These are phyloP conservation scores for Macquaria ambigua DNA, from an alignment of 2,113 vertebrate species.

Conservation along the genomic window DNA sequence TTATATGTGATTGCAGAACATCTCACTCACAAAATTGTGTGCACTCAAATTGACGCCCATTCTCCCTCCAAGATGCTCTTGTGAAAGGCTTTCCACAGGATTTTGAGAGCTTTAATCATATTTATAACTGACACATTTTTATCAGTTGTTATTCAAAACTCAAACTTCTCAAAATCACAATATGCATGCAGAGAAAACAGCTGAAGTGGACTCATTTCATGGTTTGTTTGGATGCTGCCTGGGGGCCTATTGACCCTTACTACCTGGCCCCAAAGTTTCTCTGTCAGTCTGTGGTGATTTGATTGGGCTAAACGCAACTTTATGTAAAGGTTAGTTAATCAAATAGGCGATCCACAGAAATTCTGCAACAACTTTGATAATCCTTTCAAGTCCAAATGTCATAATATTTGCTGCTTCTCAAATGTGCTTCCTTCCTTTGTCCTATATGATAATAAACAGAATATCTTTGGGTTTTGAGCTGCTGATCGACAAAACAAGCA, in stretches of 20 bases:
- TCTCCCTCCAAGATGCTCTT: not conserved
- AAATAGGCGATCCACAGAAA: not conserved
- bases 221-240: no score
- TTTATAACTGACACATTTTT: not conserved
- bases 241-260: not conserved
- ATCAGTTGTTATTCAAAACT: not conserved
- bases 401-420: not conserved
- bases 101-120: no score
- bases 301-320: not conserved
- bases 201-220: not conserved
- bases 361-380: not conserved
- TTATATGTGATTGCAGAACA: not conserved
- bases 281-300: not conserved
- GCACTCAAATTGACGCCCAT: not conserved
- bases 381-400: not conserved
- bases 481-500: not conserved
- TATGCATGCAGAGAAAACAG: not conserved
- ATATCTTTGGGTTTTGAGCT: not conserved
- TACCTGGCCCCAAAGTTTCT: not conserved
- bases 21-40: no score
- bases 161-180: no score
- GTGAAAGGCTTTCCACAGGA: not conserved
- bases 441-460: not conserved
- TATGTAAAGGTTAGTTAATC: not conserved
- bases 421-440: not conserved